phyloP scores from a whole-genome alignment of 2,113 vertebrate genomes.

The Grammomys surdaster region DNA sequence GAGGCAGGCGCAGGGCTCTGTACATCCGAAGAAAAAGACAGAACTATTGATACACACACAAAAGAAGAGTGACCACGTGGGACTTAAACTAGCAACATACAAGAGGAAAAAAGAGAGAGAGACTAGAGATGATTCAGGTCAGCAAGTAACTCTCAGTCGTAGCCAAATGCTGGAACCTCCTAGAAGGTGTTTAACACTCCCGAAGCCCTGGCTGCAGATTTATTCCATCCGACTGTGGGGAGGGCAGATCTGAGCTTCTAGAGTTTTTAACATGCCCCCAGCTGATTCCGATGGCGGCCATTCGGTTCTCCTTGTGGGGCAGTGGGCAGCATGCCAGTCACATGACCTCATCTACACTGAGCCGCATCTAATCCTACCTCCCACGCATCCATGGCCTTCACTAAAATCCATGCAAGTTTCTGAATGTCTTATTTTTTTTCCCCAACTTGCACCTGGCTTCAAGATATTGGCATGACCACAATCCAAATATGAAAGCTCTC shows the following conservation, averaged over 20 bases:
- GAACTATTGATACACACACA: background rate
- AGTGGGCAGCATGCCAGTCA: background rate
- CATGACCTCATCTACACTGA: background rate
- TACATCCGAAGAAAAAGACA: conserved; percentile 17
- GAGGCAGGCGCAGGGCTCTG: background rate
- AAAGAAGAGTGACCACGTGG: background rate
- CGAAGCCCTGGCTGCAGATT: background rate
- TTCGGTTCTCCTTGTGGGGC: background rate
- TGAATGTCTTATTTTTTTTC: background rate
- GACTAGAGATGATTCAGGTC: background rate
- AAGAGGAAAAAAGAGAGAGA: background rate
- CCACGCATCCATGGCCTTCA: background rate
- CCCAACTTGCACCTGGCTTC: conserved; percentile 34
- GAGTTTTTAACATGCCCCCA: background rate
- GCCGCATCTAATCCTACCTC: background rate
- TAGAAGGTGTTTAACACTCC: background rate
- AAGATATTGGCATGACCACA: background rate
- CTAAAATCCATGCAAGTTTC: background rate
- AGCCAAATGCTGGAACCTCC: background rate
- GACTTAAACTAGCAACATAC: conserved; percentile 48
- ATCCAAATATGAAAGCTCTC: background rate
- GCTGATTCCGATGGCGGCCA: background rate
- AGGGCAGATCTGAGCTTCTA: background rate
- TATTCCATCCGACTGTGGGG: background rate
- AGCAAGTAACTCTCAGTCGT: background rate